phyloP scores from a whole-genome alignment of 1,140 invertebrate species.

The Bombus picipes region DNA sequence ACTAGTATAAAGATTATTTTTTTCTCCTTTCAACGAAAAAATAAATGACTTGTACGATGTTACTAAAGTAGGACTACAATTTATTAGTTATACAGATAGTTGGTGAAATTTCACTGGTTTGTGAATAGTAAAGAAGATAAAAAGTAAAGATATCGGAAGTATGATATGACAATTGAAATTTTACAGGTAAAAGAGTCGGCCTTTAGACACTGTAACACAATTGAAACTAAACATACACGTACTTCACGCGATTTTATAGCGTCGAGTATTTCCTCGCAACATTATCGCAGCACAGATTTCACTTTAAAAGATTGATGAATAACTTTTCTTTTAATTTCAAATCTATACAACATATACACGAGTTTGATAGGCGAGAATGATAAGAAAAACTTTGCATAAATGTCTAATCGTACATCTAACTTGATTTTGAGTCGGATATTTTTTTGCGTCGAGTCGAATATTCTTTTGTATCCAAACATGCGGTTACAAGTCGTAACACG shows the following conservation, averaged over 20 bases:
- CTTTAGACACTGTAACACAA: neutral
- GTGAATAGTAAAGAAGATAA: no score
- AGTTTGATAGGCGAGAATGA: neutral
- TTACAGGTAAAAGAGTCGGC: neutral
- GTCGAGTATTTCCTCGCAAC: neutral
- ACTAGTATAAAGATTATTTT: neutral
- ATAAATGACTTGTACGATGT: neutral
- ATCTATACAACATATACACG: neutral
- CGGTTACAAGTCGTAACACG: neutral
- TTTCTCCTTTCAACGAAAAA: neutral
- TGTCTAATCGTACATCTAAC: neutral
- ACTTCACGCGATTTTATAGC: neutral
- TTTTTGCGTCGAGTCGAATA: neutral
- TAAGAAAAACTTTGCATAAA: neutral
- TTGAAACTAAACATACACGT: neutral
- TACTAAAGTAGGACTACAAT: neutral
- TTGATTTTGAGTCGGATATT: neutral
- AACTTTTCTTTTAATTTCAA: no score
- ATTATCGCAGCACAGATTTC: neutral
- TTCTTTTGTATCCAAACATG: neutral
- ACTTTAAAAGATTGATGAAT: neutral
- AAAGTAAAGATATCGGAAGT: neutral
- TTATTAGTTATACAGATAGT: neutral
- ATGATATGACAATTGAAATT: neutral
- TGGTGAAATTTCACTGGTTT: neutral